Percentiles rank a stretch among this genome's conserved stretches.
phyloP scores from a whole-genome alignment of 2,888 invertebrate species.

The Linnaemya vulpina region DNA sequence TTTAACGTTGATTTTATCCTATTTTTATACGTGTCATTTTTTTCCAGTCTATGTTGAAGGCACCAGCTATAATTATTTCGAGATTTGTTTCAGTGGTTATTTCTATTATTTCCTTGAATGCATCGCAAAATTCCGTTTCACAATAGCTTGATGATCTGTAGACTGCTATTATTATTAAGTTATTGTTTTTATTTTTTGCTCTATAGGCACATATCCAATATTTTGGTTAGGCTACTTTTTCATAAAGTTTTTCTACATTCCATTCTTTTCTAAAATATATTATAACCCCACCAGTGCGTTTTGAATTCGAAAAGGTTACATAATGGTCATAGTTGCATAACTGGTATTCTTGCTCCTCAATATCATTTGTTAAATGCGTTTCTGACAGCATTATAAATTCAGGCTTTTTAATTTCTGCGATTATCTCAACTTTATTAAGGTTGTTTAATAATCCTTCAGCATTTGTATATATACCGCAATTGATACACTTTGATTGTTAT shows the following conservation, averaged over 20 bases:
- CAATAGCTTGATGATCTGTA: neutral
- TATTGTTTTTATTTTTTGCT: neutral
- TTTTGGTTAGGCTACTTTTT: neutral
- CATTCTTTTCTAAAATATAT: too few relatives aligned
- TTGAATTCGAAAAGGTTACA: neutral
- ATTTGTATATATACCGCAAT: neutral
- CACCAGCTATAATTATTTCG: too few relatives aligned
- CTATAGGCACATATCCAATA: neutral
- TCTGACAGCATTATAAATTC: neutral
- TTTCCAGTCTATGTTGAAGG: conserved; percentile 4
- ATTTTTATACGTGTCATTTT: neutral
- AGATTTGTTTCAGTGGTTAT: too few relatives aligned
- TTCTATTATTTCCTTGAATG: neutral
- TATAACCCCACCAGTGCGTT: too few relatives aligned
- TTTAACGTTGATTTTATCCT: neutral
- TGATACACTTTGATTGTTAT: neutral
- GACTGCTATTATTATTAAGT: neutral
- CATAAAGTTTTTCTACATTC: neutral
- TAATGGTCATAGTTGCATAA: neutral
- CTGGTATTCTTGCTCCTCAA: neutral
- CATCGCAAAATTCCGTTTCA: neutral
- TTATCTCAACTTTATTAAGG: neutral
- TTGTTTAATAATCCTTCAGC: neutral
- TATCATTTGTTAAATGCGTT: neutral
- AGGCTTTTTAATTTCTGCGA: neutral